Evolutionary conservation across 2,113 vertebrate genomes (phyloP).

Genomic region (Neolamprologus toae): DNA sequence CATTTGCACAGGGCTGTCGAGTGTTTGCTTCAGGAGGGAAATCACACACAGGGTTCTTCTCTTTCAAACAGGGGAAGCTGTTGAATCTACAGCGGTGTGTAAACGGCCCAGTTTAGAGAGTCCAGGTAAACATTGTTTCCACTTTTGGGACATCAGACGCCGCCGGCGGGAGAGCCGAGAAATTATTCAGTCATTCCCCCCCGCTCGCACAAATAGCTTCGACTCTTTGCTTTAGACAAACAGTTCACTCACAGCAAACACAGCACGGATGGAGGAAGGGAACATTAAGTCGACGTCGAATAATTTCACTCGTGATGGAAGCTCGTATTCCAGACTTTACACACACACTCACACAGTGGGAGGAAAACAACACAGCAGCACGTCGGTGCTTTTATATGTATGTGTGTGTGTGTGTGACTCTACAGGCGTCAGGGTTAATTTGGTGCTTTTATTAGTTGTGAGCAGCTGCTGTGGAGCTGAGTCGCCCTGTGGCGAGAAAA

Average conservation of each 20-base stretch:
- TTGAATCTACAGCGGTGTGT: slow-evolving; percentile 28
- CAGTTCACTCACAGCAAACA: slow-evolving; percentile 16
- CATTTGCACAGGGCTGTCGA: neutral
- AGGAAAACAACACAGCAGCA: neutral
- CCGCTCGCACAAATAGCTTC: neutral
- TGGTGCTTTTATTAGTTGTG: neutral
- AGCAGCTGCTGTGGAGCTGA: neutral
- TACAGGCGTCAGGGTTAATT: neutral
- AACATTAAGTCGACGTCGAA: neutral
- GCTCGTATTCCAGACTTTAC: neutral
- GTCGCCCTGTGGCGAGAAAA: neutral
- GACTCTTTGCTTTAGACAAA: slow-evolving; percentile 28
- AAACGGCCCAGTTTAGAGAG: neutral
- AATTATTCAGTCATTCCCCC: slow-evolving; percentile 7
- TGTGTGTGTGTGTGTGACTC: neutral
- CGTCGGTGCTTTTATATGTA: neutral
- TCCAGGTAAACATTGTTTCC: slow-evolving; percentile 33
- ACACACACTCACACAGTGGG: neutral
- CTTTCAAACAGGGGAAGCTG: slow-evolving; percentile 21
- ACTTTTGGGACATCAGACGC: neutral
- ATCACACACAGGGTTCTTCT: neutral
- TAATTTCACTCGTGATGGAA: neutral
- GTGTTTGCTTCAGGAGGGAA: slow-evolving; percentile 15
- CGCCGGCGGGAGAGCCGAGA: neutral
- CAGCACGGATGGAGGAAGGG: neutral